Evolutionary conservation across 2,888 invertebrate genomes (phyloP).

Genomic region (Steromphala cineraria): DNA sequence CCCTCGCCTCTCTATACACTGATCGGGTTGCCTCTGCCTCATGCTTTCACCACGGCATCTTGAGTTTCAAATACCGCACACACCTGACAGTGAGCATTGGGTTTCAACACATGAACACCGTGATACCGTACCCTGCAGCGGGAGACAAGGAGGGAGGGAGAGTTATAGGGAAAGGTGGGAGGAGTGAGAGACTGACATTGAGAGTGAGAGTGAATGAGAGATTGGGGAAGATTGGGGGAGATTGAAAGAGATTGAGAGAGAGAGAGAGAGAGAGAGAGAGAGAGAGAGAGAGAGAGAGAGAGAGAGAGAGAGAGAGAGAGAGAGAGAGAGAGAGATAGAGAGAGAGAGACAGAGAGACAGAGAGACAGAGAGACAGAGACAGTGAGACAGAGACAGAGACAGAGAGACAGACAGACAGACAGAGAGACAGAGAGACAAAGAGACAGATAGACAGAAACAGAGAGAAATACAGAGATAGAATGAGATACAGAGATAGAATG

Average conservation of each 20-base stretch:
- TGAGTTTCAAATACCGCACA: no score
- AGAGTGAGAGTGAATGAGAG: constrained; percentile 25
- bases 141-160: not conserved
- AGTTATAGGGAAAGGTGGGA: not conserved
- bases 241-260: constrained; percentile 25
- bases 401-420: constrained; percentile 14
- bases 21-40: no score
- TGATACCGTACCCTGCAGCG: not conserved
- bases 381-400: not conserved
- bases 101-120: no score
- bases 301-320: constrained; percentile 27
- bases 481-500: no score
- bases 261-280: constrained; percentile 31
- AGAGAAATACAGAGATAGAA: no score
- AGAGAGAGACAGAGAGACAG: constrained; percentile 26
- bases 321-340: constrained; percentile 25
- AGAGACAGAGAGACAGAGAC: not conserved
- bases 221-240: constrained; percentile 22
- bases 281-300: constrained; percentile 24
- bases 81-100: no score
- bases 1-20: no score
- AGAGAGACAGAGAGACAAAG: not conserved
- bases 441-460: no score
- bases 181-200: constrained; percentile 15
- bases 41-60: no score